A percentile compares a stretch with the other conserved stretches of the same genome.
These are phyloP conservation scores for Vanacampus margaritifer DNA, from an alignment of 2,113 vertebrate genomes.

Conservation along the genomic window DNA sequence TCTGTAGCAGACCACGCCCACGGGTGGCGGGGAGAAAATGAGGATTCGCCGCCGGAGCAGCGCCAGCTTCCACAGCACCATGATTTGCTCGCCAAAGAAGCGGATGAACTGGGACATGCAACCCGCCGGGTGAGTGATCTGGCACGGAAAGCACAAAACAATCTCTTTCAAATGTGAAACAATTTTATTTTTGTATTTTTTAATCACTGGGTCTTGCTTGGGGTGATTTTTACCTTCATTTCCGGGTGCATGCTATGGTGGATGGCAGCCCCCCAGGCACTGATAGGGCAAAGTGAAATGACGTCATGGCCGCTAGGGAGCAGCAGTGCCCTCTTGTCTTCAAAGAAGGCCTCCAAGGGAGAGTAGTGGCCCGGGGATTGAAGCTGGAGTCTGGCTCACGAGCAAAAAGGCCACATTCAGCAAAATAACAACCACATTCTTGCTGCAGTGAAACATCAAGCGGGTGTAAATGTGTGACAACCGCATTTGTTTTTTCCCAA, in stretches of 20 bases:
- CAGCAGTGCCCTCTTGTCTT: constrained; percentile 91
- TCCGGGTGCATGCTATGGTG: constrained; percentile 93
- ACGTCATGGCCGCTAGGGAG: constrained; percentile 68
- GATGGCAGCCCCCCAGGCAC: constrained; percentile 80
- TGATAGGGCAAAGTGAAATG: constrained; percentile 70
- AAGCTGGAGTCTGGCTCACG: constrained; percentile 82
- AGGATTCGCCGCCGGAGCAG: constrained; percentile 90
- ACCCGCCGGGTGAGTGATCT: constrained; percentile 96
- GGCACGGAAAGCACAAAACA: constrained; percentile 1
- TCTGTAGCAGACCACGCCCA: constrained; percentile 93
- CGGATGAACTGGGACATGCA: constrained; percentile 98
- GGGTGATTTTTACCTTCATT: constrained; percentile 81
- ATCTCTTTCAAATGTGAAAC: neutral
- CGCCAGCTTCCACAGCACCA: constrained; percentile 93
- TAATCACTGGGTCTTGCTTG: no score
- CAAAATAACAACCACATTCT: neutral
- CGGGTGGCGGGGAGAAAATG: constrained; percentile 92
- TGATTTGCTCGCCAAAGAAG: constrained; percentile 95
- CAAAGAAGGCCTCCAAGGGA: constrained; percentile 90
- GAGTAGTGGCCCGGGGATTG: constrained; percentile 90
- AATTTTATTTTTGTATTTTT: no score
- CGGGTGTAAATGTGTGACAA: neutral
- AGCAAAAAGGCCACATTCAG: neutral
- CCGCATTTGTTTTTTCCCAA: no score
- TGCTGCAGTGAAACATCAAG: neutral